Evolutionary conservation across 2,888 invertebrate species (phyloP), one percentile per base, ranked within the genome.

Genomic region (Orthosia incerta): DNA sequence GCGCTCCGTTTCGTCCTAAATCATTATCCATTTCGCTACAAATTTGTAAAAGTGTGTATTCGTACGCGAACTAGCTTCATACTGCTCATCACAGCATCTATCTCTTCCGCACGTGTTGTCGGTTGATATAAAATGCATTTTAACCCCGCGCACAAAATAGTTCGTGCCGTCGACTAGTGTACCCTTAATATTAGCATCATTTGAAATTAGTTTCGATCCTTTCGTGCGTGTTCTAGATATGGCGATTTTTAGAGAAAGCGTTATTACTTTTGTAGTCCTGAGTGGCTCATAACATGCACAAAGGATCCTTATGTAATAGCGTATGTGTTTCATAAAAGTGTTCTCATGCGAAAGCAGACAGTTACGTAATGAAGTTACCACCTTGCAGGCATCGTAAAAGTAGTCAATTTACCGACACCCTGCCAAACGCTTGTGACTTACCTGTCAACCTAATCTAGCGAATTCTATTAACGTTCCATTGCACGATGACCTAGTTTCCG

Each of bases 401-500:
- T 62, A 68, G 69, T 51, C 59, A 79, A 75, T 78, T 80, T 64
- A 57, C 71, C 53, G 72, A 50, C 65, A 68, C 71, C 39, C 57
- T 56, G 62, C 48, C 70, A 62, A 69, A 68, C 53, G 76, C 67
- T 60, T 71, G 79, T 57, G 71, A 71, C 68, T 65, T 48, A 76
- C 76, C 79, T 77, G 78, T 76, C 78, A 76, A 80, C 76, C 66
- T 84, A 83, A 82, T 79, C 77, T 75, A 86, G 75, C 60, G 66
- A 74, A 79, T 82, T 82, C 76, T 83, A 86, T 84, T 80, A 82
- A 76, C 80, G 83, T 78, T 78, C 76, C 77, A 74, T 80, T 81
- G 79, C 79, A 78, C 73, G 79, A 78, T 82, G 83, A 83, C 84
- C 87, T 68, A 85, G 85, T 84, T 88, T 67, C 84, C 78, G 76